phyloP scores from a whole-genome alignment of 2,113 vertebrate genomes.

The Sphaerodactylus townsendi region DNA sequence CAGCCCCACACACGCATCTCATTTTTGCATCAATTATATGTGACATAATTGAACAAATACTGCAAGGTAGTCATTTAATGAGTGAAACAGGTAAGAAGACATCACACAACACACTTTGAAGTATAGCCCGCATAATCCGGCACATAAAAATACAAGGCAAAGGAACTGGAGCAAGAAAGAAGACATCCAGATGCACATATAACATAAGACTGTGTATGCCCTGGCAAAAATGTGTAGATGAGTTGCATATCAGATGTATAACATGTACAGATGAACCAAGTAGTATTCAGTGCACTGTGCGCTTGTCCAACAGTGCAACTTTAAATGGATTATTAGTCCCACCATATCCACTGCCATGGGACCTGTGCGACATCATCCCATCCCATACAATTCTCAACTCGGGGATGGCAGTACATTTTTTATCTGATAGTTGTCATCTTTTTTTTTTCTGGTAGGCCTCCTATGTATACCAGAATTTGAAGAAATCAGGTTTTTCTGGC shows the following conservation, averaged over 20 bases:
- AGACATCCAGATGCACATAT: background rate
- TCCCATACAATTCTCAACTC: background rate
- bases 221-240: background rate
- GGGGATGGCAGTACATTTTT: background rate
- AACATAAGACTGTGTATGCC: background rate
- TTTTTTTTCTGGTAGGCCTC: background rate
- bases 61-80: background rate
- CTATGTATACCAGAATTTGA: background rate
- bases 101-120: background rate
- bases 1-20: background rate
- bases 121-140: background rate
- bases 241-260: background rate
- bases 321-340: background rate
- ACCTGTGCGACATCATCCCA: background rate
- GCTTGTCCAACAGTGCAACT: background rate
- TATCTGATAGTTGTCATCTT: background rate
- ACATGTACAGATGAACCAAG: background rate
- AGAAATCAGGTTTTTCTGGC: background rate
- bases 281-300: background rate
- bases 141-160: too few species aligned
- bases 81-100: background rate
- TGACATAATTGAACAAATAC: background rate
- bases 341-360: background rate
- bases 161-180: background rate
- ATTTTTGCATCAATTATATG: background rate